These are phyloP conservation scores for Setophaga kirtlandii DNA, from an alignment of 2,113 vertebrate genomes.

Conservation along the genomic window DNA sequence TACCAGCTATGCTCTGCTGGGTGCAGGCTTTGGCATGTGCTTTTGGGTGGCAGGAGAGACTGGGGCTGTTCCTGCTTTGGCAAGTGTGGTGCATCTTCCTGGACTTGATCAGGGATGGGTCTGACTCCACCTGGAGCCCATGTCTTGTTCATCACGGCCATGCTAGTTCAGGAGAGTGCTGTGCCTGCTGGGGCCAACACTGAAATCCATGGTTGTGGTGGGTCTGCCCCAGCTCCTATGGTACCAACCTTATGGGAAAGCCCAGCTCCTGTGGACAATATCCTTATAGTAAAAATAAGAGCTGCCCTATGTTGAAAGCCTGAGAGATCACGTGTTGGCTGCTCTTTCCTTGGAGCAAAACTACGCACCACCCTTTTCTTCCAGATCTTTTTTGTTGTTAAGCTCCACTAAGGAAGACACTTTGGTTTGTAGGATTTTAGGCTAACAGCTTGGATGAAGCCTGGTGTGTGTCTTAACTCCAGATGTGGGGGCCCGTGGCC, in stretches of 20 bases:
- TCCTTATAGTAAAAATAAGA: neutral
- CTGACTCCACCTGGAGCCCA: fast-evolving
- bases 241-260: neutral
- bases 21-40: neutral
- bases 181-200: neutral
- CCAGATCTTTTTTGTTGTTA: neutral
- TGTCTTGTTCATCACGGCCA: neutral
- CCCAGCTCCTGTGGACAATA: neutral
- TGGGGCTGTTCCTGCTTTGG: neutral
- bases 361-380: neutral
- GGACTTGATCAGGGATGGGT: neutral
- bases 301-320: neutral
- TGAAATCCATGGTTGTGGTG: neutral
- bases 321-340: fast-evolving
- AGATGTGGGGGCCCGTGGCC: fast-evolving
- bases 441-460: neutral
- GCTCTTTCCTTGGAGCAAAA: neutral
- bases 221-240: neutral
- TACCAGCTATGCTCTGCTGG: fast-evolving
- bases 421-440: neutral
- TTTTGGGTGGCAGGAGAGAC: neutral
- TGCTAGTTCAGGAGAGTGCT: neutral
- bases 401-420: neutral
- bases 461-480: neutral
- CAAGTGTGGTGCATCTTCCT: neutral